Evolutionary conservation across 2,888 invertebrate species (phyloP).

Genomic region (Amiota minor): DNA sequence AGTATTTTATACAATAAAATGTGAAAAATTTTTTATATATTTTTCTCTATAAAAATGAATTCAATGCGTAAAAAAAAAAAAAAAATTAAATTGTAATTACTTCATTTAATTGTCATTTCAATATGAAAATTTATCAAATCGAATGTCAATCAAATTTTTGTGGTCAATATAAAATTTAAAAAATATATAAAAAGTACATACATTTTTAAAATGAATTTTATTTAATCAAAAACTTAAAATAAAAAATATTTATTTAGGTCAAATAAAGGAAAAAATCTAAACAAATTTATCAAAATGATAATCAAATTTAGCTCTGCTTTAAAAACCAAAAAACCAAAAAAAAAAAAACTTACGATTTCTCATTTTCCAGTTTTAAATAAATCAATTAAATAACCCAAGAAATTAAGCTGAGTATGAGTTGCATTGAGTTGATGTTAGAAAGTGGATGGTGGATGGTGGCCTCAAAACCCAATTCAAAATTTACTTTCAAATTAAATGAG

Average conservation of each 20-base stretch:
- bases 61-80: not conserved
- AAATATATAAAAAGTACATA: not conserved
- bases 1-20: not conserved
- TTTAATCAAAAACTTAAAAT: too few species aligned
- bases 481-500: not conserved
- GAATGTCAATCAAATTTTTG: conserved; percentile 51
- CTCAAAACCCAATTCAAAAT: not conserved
- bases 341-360: too few species aligned
- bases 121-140: conserved; percentile 37
- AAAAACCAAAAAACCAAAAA: not conserved
- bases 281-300: too few species aligned
- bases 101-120: conserved; percentile 49
- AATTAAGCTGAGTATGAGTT: too few species aligned
- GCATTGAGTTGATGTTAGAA: not conserved
- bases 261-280: too few species aligned
- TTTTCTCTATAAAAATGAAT: not conserved
- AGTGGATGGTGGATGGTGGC: not conserved
- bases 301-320: too few species aligned
- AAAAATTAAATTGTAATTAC: conserved; percentile 51
- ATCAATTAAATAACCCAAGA: too few species aligned
- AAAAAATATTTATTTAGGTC: too few species aligned
- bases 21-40: not conserved
- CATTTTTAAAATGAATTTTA: too few species aligned
- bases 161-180: conserved; percentile 34
- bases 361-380: too few species aligned